Evolutionary conservation across 2,797 vertebrate genomes (phyloP).

Genomic region (Pseudomugil gertrudae): DNA sequence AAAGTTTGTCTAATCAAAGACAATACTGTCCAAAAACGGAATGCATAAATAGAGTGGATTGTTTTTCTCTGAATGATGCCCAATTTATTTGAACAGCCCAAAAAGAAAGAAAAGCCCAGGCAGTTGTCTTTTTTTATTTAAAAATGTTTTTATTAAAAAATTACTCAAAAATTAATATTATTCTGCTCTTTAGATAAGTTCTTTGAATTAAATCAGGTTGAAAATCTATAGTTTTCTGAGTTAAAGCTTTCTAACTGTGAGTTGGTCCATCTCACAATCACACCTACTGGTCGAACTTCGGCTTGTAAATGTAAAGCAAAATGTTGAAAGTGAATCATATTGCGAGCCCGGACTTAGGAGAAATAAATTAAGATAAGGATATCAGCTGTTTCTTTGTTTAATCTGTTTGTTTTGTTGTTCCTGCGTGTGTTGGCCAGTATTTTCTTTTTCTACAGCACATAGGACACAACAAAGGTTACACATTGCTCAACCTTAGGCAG

Average conservation of each 20-base stretch:
- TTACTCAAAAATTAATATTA: neutral
- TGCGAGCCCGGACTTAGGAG: too few species aligned
- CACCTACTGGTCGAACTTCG: neutral
- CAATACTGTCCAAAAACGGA: conserved; percentile 28
- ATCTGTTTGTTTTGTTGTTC: too few species aligned
- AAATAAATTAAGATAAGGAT: too few species aligned
- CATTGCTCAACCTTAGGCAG: too few species aligned
- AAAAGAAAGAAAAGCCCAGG: neutral
- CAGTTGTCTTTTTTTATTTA: neutral
- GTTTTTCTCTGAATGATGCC: conserved; percentile 21
- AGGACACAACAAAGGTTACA: neutral
- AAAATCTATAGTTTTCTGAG: too few species aligned
- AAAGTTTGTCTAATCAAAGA: conserved; percentile 43
- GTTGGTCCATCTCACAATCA: too few species aligned
- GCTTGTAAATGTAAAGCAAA: neutral
- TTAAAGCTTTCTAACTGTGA: too few species aligned
- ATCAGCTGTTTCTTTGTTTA: neutral
- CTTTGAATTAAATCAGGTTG: too few species aligned
- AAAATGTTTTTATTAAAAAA: neutral
- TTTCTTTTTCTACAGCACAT: neutral
- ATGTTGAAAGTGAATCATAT: neutral
- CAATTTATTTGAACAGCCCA: neutral
- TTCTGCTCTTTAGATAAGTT: neutral
- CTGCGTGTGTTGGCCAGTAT: neutral
- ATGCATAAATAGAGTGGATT: conserved; percentile 15